Base-by-base conservation (phyloP, 1,140 invertebrate species). In the Drosophila simulans region DNA sequence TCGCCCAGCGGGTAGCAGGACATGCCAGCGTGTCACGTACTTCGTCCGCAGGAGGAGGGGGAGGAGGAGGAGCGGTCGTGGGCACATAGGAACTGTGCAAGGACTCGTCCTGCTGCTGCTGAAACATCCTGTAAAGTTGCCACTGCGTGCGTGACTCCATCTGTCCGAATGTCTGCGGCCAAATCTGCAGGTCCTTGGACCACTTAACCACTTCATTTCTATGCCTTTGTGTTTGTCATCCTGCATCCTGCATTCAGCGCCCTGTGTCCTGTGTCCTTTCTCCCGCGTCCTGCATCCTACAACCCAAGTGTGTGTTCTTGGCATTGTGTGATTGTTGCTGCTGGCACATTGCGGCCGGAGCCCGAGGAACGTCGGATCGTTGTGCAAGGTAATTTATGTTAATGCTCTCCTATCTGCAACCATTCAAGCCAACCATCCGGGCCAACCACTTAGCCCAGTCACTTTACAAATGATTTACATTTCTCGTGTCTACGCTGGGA, bases 151-250 rank as follows among this genome's bases (percentile, higher is more conserved):
- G 57, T 66, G 66, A 70, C 81, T 73, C 70, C 73, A 58, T 59
- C 59, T 66, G 68, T 53, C 68, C 58, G 59, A 55, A 35, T 43
- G 78, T 72, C 37, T 48, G 40, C 52, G 39, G 31, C 48, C 5
- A 39, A 42, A 43, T 80, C 49, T 66, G 62, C 64, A 55, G 59
- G 72, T 88, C 64, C 64, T 65, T 35, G 45, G 59, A 58, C 84
- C 84, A 89, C 85, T 89, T 84, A 89, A 90, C 84, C 80, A 88
- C 80, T 88, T 84, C 80, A 84, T 89, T 89, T 70, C 84, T 70
- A 68, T 74, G 77, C 49, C 77, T 72, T 66, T 84, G 84, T 60
- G 79, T 70, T 80, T 89, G 76, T 80, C 58, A 17, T 52, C 64
- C 77, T 55, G 57, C 53, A 51, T 65, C 80, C 55, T 49, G 74